Base-by-base conservation (phyloP, 2,797 vertebrate genomes). In the Dipus sagitta region DNA sequence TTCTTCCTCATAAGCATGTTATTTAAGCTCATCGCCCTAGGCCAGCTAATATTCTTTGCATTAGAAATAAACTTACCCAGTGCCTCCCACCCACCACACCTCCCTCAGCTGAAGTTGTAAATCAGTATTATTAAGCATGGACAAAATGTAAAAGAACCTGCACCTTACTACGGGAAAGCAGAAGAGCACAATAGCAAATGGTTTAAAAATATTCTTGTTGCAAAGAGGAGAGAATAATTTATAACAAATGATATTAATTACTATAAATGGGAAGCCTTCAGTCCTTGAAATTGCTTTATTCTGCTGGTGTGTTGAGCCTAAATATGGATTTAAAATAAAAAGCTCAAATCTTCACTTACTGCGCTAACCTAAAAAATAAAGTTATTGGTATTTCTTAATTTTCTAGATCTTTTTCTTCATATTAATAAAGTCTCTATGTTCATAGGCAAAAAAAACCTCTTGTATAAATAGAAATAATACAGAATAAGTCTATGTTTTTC, bases 21-120 rank as follows among this genome's bases (percentile, higher is more conserved):
- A 68, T 84, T 92, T 86, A 94, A 88, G 65, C 58, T 88, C 42
- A 34, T 76, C 85, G 75, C 64, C 34, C n/a, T 81, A 64, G 60
- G 38, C 83, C 60, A 75, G 52, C 65, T 88, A 88, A 75, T 67
- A 86, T 92, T 86, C 86, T 42, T 14, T 85, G 28, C 30, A 34
- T 92, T 88, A 71, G 58, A 70, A 30, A 92, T 70, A 88, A 30
- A 42, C 60, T 83, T 30, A 34, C 52, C 24, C 21, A 24, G 17
- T 34, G 13, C 47, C 32, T 42, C 6, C 20, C 28, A 54, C 52
- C 14, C 52, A 54, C 13, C 17, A 58, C 13, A 14, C 54, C 54
- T 14, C 58, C 34, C 58, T 65, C 7, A 64, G 28, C 60, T 65
- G 7, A 71, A 78, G 75, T 65, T 90, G 67, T 92, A 78, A 74